A percentile compares a stretch with the other conserved stretches of the same genome.
Evolutionary conservation across 2,888 invertebrate species (phyloP).

Genomic region (Physocephala rufipes): DNA sequence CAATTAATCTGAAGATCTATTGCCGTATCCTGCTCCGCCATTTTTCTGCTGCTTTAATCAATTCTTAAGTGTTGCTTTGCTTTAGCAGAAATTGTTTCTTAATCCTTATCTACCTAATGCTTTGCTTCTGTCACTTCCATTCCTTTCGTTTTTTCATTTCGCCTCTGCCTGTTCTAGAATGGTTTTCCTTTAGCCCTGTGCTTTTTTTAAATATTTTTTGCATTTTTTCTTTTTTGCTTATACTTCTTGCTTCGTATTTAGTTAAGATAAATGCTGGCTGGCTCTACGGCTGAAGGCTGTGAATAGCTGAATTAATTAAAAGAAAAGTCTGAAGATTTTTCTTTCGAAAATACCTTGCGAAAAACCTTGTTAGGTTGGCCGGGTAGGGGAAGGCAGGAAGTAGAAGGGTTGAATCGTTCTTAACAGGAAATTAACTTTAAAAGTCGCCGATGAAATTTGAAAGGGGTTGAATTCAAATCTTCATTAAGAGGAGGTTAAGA

Average conservation of each 20-base stretch:
- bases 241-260: neutral
- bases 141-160: neutral
- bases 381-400: neutral
- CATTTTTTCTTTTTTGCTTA: neutral
- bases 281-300: neutral
- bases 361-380: neutral
- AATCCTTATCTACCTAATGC: neutral
- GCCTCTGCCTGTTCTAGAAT: neutral
- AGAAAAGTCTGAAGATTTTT: neutral
- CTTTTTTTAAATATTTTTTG: neutral
- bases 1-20: slow-evolving; percentile 7
- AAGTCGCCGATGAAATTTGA: no score
- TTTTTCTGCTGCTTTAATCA: slow-evolving; percentile 20
- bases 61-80: slow-evolving; percentile 1
- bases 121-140: neutral
- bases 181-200: neutral
- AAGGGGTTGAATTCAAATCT: no score
- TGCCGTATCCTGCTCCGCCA: neutral
- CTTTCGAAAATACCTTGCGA: neutral
- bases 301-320: slow-evolving; percentile 8
- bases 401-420: no score
- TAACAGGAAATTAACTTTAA: no score
- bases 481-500: no score
- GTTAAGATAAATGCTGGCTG: neutral
- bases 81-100: neutral